phyloP scores from a whole-genome alignment of 2,797 vertebrate species.

The Sardinella longiceps region DNA sequence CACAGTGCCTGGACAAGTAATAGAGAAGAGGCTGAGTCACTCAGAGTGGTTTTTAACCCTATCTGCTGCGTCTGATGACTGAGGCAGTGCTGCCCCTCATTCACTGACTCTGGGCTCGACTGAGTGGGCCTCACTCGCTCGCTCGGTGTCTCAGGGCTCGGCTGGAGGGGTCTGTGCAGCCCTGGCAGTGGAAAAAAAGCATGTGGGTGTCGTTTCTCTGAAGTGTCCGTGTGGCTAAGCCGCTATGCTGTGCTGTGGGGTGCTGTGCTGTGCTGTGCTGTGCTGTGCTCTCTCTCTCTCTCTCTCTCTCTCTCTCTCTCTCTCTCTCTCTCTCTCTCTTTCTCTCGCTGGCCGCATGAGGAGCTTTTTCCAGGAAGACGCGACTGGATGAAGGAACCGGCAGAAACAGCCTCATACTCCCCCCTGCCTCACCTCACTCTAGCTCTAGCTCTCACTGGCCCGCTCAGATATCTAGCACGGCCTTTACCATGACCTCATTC shows the following conservation, averaged over 20 bases:
- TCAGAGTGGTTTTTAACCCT: neutral
- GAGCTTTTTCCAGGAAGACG: neutral
- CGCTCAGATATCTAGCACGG: neutral
- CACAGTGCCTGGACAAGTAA: neutral
- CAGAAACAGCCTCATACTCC: neutral
- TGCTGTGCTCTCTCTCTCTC: no score
- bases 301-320: no score
- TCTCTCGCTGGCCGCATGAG: neutral
- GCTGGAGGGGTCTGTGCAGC: neutral
- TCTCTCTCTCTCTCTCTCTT: no score
- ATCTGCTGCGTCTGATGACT: neutral
- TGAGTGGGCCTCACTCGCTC: neutral
- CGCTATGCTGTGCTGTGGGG: no score
- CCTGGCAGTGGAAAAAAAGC: neutral
- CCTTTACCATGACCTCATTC: neutral
- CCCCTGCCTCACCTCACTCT: neutral
- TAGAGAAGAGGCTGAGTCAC: neutral
- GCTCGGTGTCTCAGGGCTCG: neutral
- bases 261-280: no score
- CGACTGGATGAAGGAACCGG: neutral
- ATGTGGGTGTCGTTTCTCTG: slow-evolving; percentile 21
- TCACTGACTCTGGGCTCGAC: neutral
- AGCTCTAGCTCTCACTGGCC: neutral
- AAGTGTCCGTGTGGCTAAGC: neutral
- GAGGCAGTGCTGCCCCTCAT: neutral